phyloP scores from a whole-genome alignment of 2,113 vertebrate genomes.

The Alethe castanea region DNA sequence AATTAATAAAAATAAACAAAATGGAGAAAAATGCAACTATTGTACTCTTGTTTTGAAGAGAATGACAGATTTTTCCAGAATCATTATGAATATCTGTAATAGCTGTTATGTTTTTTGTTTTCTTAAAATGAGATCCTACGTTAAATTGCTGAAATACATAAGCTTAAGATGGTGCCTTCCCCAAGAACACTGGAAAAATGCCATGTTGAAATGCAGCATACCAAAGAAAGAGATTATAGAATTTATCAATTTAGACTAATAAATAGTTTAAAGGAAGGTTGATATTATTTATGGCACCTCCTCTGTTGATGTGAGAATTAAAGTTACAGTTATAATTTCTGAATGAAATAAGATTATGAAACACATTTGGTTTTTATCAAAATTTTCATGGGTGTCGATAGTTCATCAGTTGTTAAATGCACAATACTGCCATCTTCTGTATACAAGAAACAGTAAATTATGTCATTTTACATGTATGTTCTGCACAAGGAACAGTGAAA shows the following conservation, averaged over 20 bases:
- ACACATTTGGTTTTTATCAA: background rate
- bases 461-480: background rate
- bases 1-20: background rate
- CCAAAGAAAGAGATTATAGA: background rate
- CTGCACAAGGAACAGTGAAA: background rate
- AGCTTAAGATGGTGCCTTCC: background rate
- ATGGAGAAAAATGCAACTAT: background rate
- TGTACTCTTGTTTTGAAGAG: background rate
- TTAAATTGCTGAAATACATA: background rate
- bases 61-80: background rate
- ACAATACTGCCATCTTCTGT: slow-evolving; percentile 60
- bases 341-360: background rate
- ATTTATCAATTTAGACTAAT: background rate
- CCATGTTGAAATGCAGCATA: background rate
- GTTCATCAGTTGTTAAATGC: background rate
- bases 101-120: background rate
- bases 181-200: background rate
- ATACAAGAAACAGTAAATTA: background rate
- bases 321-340: background rate
- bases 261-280: background rate
- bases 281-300: background rate
- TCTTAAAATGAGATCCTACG: background rate
- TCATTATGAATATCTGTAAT: background rate
- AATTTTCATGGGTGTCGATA: background rate
- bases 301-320: background rate